Base-by-base conservation (phyloP, 2,113 vertebrate genomes). In the Daphoenositta chrysoptera region DNA sequence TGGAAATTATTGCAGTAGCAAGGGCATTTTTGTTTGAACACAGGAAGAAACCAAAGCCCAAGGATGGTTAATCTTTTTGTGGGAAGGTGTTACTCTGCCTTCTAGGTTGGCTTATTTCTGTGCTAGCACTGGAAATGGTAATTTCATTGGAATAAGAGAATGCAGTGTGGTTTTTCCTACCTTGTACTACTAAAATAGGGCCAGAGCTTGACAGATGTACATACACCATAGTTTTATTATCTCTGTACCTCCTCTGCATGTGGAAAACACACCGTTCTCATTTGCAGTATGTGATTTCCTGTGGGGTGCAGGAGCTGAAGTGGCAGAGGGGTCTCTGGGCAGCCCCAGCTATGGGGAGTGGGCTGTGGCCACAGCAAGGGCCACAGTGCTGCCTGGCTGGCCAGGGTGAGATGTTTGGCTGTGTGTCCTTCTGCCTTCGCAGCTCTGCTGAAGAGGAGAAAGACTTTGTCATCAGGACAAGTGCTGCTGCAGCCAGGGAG, bases 391-490 rank as follows among this genome's bases (percentile, higher is more conserved):
- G 64, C 28, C 60, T 58, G 57, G 60, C 50, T 26, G 27, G 42
- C 45, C 15, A 45, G 73, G 9, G 48, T 45, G 85, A 57, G 50
- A 16, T 26, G 11, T 40, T 56, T 13, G 45, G 19, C 18, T 44
- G 26, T 3, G 2, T 1, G 5, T 44, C 54, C 60, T 91, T 39
- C 81, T 88, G 64, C 50, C 54, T 51, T 93, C 61, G 33, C 77
- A 93, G 82, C 65, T 96, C 89, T 89, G 23, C 71, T 90, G 44
- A 91, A 77, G 86, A 93, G 65, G 61, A 97, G 91, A 76, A 91
- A 95, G 90, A 79, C 66, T 95, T 92, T 96, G 83, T 86, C 90
- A 83, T 90, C 66, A 68, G 77, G 88, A 81, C 19, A 37, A 96
- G 83, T n/a, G 90, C 80, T 85, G 94, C 83, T 60, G 72, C 83